Percentiles rank a stretch among this genome's conserved stretches.
Evolutionary conservation across 2,797 vertebrate genomes (phyloP).

Genomic region (Chelon auratus): DNA sequence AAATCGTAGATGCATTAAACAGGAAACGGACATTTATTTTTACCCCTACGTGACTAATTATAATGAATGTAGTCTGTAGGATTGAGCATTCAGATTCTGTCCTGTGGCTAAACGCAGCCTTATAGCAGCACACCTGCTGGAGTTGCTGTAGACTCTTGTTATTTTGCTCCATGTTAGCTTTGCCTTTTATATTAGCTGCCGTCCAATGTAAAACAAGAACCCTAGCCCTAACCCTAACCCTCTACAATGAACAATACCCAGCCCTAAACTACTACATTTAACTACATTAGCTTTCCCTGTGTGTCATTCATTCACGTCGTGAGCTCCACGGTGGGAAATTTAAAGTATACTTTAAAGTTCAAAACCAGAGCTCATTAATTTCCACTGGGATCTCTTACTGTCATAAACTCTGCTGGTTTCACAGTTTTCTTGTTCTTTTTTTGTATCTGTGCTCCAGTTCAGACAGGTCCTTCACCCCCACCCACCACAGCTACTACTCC

Average conservation of each 20-base stretch:
- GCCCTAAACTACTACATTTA: background rate
- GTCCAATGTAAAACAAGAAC: no score
- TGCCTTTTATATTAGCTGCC: no score
- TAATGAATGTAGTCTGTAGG: no score
- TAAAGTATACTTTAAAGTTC: background rate
- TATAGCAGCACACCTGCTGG: no score
- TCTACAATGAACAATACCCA: background rate
- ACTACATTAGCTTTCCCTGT: background rate
- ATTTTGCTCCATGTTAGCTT: no score
- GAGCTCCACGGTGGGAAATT: background rate
- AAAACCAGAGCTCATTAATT: background rate
- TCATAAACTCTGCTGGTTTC: constrained; percentile 51
- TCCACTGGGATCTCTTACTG: constrained; percentile 34
- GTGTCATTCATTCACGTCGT: background rate
- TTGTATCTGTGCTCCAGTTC: constrained; percentile 85
- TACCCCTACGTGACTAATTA: no score
- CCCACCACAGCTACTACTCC: constrained; percentile 90
- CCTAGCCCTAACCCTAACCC: no score
- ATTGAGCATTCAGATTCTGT: no score
- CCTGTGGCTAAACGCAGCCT: no score
- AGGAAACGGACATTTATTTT: no score
- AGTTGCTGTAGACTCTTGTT: no score
- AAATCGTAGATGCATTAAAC: no score
- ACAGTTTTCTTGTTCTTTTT: constrained; percentile 68
- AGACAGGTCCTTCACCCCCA: constrained; percentile 94